A percentile compares a stretch with the other conserved stretches of the same genome.
These are phyloP conservation scores for Digitonthophagus gazella DNA, from an alignment of 2,888 invertebrate species.

Conservation along the genomic window DNA sequence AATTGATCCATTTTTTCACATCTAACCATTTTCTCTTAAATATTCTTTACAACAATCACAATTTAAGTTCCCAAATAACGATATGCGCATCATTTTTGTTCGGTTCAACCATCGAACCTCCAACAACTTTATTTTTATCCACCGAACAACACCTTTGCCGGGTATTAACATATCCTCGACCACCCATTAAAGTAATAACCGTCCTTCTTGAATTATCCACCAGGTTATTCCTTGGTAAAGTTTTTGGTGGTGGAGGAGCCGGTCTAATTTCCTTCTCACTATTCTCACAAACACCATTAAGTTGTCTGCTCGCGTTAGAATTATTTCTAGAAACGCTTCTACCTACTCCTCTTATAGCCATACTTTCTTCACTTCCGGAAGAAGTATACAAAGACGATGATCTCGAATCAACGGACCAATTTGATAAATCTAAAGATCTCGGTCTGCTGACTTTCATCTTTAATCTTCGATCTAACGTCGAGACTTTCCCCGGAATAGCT, in stretches of 20 bases:
- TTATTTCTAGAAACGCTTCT: slow-evolving; percentile 73
- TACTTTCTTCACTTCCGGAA: slow-evolving; percentile 82
- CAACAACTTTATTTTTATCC: slow-evolving; percentile 53
- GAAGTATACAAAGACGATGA: slow-evolving; percentile 79
- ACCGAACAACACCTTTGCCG: slow-evolving; percentile 66
- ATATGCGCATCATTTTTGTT: slow-evolving; percentile 86
- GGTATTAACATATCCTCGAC: slow-evolving; percentile 86
- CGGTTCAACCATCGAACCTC: slow-evolving; percentile 62
- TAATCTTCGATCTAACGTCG: slow-evolving; percentile 75
- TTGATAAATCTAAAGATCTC: slow-evolving; percentile 77
- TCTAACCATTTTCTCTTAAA: not conserved
- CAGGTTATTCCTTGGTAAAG: slow-evolving; percentile 34
- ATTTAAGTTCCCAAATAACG: slow-evolving; percentile 86
- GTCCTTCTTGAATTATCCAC: slow-evolving; percentile 61
- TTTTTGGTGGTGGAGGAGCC: slow-evolving; percentile 36
- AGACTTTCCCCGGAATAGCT: slow-evolving; percentile 78
- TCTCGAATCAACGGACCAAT: slow-evolving; percentile 85
- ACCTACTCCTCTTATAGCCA: slow-evolving; percentile 61
- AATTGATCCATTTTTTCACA: too few species aligned
- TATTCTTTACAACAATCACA: slow-evolving; percentile 53
- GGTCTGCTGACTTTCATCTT: slow-evolving; percentile 82
- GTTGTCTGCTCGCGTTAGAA: slow-evolving; percentile 69
- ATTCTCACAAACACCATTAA: slow-evolving; percentile 47
- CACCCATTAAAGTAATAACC: slow-evolving; percentile 82
- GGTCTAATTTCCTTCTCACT: slow-evolving; percentile 28